A percentile compares a stretch with the other conserved stretches of the same genome.
Evolutionary conservation across 2,888 invertebrate genomes (phyloP).

Genomic region (Erebia epiphron): DNA sequence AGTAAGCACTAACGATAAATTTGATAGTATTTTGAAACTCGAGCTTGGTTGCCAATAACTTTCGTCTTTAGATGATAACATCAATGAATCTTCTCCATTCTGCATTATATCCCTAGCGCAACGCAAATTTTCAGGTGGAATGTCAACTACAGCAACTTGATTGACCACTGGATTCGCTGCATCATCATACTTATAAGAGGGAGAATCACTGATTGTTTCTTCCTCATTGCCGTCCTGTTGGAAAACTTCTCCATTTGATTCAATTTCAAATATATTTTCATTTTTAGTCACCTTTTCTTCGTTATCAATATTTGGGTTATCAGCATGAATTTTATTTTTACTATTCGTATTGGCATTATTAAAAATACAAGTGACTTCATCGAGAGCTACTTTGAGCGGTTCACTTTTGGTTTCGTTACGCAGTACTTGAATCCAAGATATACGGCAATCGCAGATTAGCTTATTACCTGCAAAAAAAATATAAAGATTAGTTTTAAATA

Average conservation of each 20-base stretch:
- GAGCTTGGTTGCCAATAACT: slow-evolving; percentile 65
- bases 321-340: slow-evolving; percentile 39
- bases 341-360: slow-evolving; percentile 44
- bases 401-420: slow-evolving; percentile 89
- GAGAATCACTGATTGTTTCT: slow-evolving; percentile 52
- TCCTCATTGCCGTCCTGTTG: slow-evolving; percentile 57
- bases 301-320: slow-evolving; percentile 34
- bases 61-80: slow-evolving; percentile 74
- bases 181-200: slow-evolving; percentile 57
- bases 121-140: slow-evolving; percentile 61
- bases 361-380: slow-evolving; percentile 85
- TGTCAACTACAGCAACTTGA: slow-evolving; percentile 60
- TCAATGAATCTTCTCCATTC: slow-evolving; percentile 71
- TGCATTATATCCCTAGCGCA: slow-evolving; percentile 61
- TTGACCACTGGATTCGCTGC: slow-evolving; percentile 56
- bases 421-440: slow-evolving; percentile 89
- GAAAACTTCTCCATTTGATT: slow-evolving; percentile 50
- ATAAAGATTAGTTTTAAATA: not conserved
- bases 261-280: slow-evolving; percentile 53
- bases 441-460: slow-evolving; percentile 90
- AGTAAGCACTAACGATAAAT: slow-evolving; percentile 50
- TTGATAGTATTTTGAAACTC: slow-evolving; percentile 51
- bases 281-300: slow-evolving; percentile 42
- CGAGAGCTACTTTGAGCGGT: slow-evolving; percentile 85
- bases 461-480: slow-evolving; percentile 86